A percentile compares a stretch with the other conserved stretches of the same genome.
These are phyloP conservation scores for Lucilia sericata DNA, from an alignment of 1,140 invertebrate species.

Conservation along the genomic window DNA sequence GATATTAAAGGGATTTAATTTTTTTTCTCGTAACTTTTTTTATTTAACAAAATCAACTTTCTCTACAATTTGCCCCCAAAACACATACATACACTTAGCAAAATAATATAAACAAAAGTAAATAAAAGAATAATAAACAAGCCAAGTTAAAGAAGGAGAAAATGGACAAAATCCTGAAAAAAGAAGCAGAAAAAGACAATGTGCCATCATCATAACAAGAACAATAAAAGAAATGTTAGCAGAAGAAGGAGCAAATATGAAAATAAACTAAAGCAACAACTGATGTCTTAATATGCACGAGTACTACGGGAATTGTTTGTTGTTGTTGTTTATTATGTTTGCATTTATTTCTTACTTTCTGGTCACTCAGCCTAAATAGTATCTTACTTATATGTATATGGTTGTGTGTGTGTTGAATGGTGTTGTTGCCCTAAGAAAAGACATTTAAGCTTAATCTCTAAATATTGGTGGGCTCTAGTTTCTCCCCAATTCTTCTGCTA, in stretches of 20 bases:
- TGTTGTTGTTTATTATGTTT: not conserved
- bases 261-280: constrained; percentile 6
- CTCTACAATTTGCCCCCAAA: not conserved
- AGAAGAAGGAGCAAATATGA: not conserved
- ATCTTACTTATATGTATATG: not conserved
- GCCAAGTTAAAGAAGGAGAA: not conserved
- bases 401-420: too few relatives aligned
- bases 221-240: not conserved
- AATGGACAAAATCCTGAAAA: not conserved
- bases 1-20: constrained; percentile 33
- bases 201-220: constrained; percentile 8
- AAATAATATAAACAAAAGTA: constrained; percentile 17
- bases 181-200: not conserved
- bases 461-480: not conserved
- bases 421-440: not conserved
- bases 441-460: constrained; percentile 29
- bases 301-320: too few relatives aligned
- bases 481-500: not conserved
- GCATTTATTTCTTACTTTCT: not conserved
- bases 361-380: constrained; percentile 26
- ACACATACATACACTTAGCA: not conserved
- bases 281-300: not conserved
- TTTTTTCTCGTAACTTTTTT: not conserved
- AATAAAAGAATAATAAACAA: constrained; percentile 30
- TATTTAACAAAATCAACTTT: constrained; percentile 9